phyloP scores from a whole-genome alignment of 2,113 vertebrate species.

The Ptilorrhoa leucosticta region DNA sequence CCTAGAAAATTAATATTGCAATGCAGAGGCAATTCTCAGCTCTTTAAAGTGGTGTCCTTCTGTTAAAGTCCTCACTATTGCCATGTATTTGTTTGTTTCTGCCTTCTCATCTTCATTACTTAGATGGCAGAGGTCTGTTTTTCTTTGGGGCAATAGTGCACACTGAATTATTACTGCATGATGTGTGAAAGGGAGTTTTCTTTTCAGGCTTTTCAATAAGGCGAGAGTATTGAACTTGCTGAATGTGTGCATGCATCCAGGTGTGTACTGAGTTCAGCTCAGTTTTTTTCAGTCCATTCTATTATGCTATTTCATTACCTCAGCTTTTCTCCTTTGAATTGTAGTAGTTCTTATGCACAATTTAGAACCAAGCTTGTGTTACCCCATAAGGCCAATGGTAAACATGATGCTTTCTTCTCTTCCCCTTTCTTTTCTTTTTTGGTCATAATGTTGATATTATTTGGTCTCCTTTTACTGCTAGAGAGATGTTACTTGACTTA shows the following conservation, averaged over 20 bases:
- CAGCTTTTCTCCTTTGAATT: not conserved
- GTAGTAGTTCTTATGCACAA: not conserved
- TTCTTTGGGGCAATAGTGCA: not conserved
- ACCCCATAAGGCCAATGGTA: not conserved
- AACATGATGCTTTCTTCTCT: not conserved
- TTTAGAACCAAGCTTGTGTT: not conserved
- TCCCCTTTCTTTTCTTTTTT: not conserved
- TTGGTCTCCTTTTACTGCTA: not conserved
- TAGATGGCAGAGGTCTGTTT: not conserved
- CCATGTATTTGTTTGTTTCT: not conserved
- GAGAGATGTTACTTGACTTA: not conserved
- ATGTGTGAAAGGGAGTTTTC: slow-evolving; percentile 2
- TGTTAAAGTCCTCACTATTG: not conserved
- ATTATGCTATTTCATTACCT: not conserved
- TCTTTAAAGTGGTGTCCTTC: not conserved
- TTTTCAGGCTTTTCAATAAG: not conserved
- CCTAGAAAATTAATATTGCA: not conserved
- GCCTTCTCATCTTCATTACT: not conserved
- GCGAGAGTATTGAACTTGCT: not conserved
- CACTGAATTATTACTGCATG: not conserved
- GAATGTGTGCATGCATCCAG: not conserved
- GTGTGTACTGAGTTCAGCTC: not conserved
- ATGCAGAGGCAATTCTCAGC: not conserved
- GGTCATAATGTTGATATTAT: not conserved
- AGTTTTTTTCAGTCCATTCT: not conserved